Conservation (phyloP, 2,888 invertebrate species). For the Sphaerophoria rueppellii region DNA sequence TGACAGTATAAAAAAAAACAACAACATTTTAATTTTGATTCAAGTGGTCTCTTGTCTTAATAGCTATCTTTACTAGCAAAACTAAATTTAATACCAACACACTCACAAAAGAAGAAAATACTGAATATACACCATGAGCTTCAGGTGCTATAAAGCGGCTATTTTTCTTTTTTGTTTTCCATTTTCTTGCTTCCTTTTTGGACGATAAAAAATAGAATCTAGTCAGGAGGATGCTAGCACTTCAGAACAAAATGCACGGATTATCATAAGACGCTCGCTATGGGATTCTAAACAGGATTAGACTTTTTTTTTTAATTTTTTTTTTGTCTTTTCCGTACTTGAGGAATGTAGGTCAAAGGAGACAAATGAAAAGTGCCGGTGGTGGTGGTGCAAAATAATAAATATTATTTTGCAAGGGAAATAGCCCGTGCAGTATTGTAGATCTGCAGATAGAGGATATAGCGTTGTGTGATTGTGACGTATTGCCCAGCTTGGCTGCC, state of each 20-base stretch:
- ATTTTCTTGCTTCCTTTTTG: not conserved
- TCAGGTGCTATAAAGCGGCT: conserved; percentile 8
- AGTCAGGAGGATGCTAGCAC: conserved; percentile 36
- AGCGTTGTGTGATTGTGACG: conserved; percentile 49
- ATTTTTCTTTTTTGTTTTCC: conserved; percentile 8
- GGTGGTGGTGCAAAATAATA: conserved; percentile 7
- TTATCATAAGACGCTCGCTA: conserved; percentile 44
- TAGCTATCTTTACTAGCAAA: conserved; percentile 38
- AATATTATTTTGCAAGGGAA: conserved; percentile 24
- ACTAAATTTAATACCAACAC: conserved; percentile 41
- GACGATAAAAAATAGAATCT: conserved; percentile 24
- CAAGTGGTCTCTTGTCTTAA: conserved; percentile 50
- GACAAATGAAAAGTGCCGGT: conserved; percentile 42
- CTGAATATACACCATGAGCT: conserved; percentile 34
- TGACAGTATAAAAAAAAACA: not conserved
- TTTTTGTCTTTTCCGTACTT: not conserved
- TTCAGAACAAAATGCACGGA: conserved; percentile 26
- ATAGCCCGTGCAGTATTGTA: not conserved
- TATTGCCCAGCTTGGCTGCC: conserved; percentile 14
- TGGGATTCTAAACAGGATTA: conserved; percentile 34
- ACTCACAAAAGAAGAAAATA: conserved; percentile 21
- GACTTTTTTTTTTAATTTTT: not conserved
- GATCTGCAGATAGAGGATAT: not conserved
- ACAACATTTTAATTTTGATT: conserved; percentile 16
- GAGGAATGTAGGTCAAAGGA: conserved; percentile 62